These are phyloP conservation scores for Melinaea menophilus DNA, from an alignment of 2,888 invertebrate species.

Conservation along the genomic window DNA sequence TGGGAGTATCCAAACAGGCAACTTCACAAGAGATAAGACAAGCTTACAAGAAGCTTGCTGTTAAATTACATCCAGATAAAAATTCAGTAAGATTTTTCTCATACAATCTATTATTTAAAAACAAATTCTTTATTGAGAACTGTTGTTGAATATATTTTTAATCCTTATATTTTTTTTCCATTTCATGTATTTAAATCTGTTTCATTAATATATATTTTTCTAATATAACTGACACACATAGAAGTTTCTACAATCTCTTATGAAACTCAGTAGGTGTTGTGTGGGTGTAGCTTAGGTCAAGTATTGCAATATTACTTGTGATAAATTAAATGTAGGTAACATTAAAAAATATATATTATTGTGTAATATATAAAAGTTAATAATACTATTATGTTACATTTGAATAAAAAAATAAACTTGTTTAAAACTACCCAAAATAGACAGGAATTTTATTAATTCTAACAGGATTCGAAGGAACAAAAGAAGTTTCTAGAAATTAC, in stretches of 20 bases:
- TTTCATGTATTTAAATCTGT: not conserved
- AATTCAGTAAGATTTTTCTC: slow-evolving; percentile 70
- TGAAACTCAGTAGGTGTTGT: slow-evolving; percentile 6
- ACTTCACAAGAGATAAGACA: slow-evolving; percentile 83
- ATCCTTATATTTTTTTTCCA: not conserved
- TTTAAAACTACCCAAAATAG: no score
- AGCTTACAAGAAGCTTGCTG: slow-evolving; percentile 87
- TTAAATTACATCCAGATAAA: slow-evolving; percentile 87
- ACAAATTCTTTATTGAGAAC: not conserved
- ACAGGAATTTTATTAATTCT: not conserved
- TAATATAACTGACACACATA: not conserved
- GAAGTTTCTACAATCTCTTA: slow-evolving; percentile 10
- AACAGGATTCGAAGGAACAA: slow-evolving; percentile 84
- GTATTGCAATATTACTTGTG: not conserved
- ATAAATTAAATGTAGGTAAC: no score
- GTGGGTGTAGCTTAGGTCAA: slow-evolving; percentile 10
- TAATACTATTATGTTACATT: no score
- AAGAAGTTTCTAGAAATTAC: slow-evolving; percentile 87
- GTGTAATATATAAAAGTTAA: no score
- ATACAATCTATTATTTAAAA: not conserved
- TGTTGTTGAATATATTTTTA: not conserved
- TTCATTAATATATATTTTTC: not conserved
- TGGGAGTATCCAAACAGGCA: slow-evolving; percentile 82
- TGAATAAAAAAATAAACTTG: no score
- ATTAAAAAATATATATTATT: no score